Evolutionary conservation across 2,797 vertebrate species (phyloP), one percentile per base, ranked within the genome.

Genomic region (Tenualosa thibaudeaui): DNA sequence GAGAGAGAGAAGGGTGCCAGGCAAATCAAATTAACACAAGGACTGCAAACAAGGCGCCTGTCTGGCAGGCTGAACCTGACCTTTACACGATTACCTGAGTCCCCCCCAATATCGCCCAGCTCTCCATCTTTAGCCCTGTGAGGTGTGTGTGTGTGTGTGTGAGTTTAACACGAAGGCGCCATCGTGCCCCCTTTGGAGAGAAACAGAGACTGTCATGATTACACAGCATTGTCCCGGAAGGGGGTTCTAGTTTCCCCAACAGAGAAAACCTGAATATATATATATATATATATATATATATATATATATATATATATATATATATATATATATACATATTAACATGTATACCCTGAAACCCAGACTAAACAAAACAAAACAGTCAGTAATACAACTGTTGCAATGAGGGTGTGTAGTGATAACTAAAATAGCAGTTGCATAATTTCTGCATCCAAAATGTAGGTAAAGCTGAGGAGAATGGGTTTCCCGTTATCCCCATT

Each of bases 61-160:
- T 86, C 90, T 58, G 82, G 87, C 81, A 53, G 5, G 37, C 84
- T 26, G 22, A 49, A 65, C 89, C 89, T 91, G 90, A 94, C 92
- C 91, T 91, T 90, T 82, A 84, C 85, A 88, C 86, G 90, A 89
- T 90, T 90, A 89, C 68, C 86, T 43, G 87, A 86, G 81, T 84
- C 85, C 85, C 88, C 85, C 62, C 40, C 15, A 60, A 12, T n/a
- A 43, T 37, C 5, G 71, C 40, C 22, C 22, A 81, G 83, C 43
- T 49, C 78, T 62, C 84, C 68, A 75, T 75, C 37, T 75, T 43
- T 43, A 75, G 37, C 31, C 12, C 65, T 13, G 50, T 51, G 82
- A 81, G 83, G 86, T 17, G 50, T 85, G 31, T 43, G 68, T 40
- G 68, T 75, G 68, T 75, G 68, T 75, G 84, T 68, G 19, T 10